These are phyloP conservation scores for Drosophila putrida DNA, from an alignment of 2,888 invertebrate species.

Conservation along the genomic window DNA sequence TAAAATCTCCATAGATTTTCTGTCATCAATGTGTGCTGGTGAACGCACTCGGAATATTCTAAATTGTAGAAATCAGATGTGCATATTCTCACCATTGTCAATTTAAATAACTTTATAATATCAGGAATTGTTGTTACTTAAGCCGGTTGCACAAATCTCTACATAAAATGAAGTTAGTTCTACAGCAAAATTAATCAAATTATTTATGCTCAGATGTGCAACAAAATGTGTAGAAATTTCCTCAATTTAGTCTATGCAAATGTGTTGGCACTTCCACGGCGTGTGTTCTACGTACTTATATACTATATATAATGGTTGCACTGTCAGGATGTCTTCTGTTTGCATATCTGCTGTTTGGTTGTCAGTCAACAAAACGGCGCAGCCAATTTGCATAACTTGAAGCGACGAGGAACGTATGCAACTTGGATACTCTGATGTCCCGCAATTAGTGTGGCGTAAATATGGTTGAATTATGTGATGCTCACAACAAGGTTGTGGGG, in stretches of 20 bases:
- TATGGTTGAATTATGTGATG: slow-evolving; percentile 45
- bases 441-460: slow-evolving; percentile 58
- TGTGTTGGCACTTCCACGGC: not conserved
- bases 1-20: no score
- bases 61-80: no score
- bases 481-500: slow-evolving; percentile 11
- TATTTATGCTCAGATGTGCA: slow-evolving; percentile 8
- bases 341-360: slow-evolving; percentile 6
- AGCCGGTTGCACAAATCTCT: not conserved
- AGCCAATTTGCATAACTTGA: slow-evolving; percentile 62
- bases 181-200: slow-evolving; percentile 6
- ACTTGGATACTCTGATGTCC: slow-evolving; percentile 16
- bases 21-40: no score
- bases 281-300: not conserved
- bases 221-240: slow-evolving; percentile 13
- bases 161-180: not conserved
- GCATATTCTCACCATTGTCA: no score
- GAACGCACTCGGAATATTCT: no score
- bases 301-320: not conserved
- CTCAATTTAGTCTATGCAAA: slow-evolving; percentile 54
- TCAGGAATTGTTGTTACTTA: not conserved
- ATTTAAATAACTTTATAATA: not conserved
- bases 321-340: slow-evolving; percentile 1
- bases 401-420: slow-evolving; percentile 19
- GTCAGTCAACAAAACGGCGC: slow-evolving; percentile 18